phyloP scores from a whole-genome alignment of 2,797 vertebrate genomes.

The Hydrolagus colliei region DNA sequence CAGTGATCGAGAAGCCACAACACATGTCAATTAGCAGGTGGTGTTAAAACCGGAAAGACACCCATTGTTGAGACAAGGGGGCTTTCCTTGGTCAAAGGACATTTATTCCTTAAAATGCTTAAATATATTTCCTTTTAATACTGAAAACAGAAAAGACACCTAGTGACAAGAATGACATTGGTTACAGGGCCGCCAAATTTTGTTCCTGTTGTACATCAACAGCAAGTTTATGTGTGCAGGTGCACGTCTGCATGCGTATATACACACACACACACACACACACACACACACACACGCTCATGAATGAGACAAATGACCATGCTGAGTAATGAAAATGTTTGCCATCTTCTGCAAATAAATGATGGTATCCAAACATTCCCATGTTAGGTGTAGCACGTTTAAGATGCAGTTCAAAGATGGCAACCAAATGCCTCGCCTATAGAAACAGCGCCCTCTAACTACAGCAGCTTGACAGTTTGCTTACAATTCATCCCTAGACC shows the following conservation, averaged over 20 bases:
- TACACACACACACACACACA: no score
- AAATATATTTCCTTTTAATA: not conserved
- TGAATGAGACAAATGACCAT: slow-evolving; percentile 10
- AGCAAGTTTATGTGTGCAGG: slow-evolving; percentile 2
- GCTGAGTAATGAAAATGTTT: not conserved
- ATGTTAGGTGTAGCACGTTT: not conserved
- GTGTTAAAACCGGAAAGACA: not conserved
- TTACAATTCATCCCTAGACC: not conserved
- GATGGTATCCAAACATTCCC: slow-evolving; percentile 10
- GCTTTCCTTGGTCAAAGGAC: not conserved
- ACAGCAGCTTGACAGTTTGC: not conserved
- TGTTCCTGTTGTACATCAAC: not conserved
- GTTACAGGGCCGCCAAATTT: not conserved
- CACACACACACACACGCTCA: no score
- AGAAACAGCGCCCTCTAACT: not conserved
- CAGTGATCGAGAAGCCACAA: slow-evolving; percentile 19
- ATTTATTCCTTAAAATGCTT: slow-evolving; percentile 18
- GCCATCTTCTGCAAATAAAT: not conserved
- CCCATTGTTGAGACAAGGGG: slow-evolving; percentile 5
- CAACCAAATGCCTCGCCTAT: not conserved
- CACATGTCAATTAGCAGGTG: not conserved
- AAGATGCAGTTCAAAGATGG: not conserved
- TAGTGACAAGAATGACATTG: not conserved
- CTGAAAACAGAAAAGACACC: not conserved
- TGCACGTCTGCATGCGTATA: not conserved